Evolutionary conservation across 2,888 invertebrate genomes (phyloP), one percentile per base, ranked within the genome.

Genomic region (Pristionchus exspectatus): DNA sequence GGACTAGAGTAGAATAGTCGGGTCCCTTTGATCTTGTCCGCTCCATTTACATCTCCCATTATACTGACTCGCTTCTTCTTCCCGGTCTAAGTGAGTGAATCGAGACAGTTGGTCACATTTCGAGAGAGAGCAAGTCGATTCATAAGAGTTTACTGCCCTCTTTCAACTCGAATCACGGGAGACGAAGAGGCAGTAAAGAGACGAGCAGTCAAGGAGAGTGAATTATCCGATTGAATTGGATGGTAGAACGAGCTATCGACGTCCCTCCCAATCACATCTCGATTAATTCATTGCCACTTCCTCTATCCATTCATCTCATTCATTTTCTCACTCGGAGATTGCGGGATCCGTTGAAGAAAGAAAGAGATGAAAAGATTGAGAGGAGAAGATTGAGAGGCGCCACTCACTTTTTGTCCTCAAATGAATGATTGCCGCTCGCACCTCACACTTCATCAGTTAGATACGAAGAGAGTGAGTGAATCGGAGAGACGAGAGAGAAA

Each of bases 361-460:
- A 33, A 63, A 38, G 44, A 44, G n/a, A 50, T n/a, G n/a, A 50
- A 50, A 44, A 81, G 81, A 59, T 10, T 18, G 84, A 33, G 12
- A 24, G 30, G 10, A 50, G 4, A 50, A 85, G n/a, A 27, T 30
- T 14, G 84, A 85, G 84, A 85, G 59, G 59, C 27, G 18, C 56
- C 30, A 18, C 59, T 56, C 59, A 38, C 87, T 88, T 88, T 88
- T 88, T 88, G 87, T 74, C 74, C 38, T 87, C 66, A 74, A 88
- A 88, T 88, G 87, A 88, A 38, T 74, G 87, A 88, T 88, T 54
- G 74, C 56, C 44, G 74, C 87, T 88, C 74, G 63, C 72, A 88
- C 74, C 74, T 88, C 87, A 66, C 69, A 63, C 63, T 69, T 87
- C 87, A 69, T 87, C 84, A 87, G 21, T 44, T 44, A 69, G 87